phyloP scores from a whole-genome alignment of 2,888 invertebrate genomes.

The Agriopis marginaria region DNA sequence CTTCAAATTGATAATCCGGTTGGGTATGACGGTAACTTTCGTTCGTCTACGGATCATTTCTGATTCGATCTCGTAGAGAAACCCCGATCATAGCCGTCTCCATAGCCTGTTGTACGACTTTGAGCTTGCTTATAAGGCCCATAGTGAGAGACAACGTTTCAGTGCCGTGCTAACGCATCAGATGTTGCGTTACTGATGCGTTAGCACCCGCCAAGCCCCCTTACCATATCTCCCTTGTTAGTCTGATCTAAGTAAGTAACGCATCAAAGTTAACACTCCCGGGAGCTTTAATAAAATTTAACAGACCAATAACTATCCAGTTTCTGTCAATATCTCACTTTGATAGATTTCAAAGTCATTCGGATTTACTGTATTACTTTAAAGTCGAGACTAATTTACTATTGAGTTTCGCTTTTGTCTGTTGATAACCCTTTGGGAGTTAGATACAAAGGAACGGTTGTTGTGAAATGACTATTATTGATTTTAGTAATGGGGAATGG shows the following conservation, averaged over 20 bases:
- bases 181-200: too few relatives aligned
- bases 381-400: conserved; percentile 20
- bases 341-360: conserved; percentile 65
- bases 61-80: too few relatives aligned
- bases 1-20: too few relatives aligned
- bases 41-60: too few relatives aligned
- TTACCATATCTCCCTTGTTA: too few relatives aligned
- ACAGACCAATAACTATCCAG: conserved; percentile 50
- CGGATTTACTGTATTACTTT: conserved; percentile 53
- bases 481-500: background rate
- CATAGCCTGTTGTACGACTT: too few relatives aligned
- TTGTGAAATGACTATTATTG: conserved; percentile 24
- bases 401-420: conserved; percentile 14
- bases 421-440: conserved; percentile 43
- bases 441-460: conserved; percentile 51
- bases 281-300: conserved; percentile 45
- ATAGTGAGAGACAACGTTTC: too few relatives aligned
- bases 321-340: conserved; percentile 42
- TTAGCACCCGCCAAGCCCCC: too few relatives aligned
- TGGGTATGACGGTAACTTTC: too few relatives aligned
- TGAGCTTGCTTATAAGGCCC: too few relatives aligned
- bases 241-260: background rate
- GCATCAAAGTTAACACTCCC: conserved; percentile 14
- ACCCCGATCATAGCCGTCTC: too few relatives aligned
- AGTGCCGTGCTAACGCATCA: too few relatives aligned